A percentile compares a stretch with the other conserved stretches of the same genome.
Conservation (phyloP, 37 sponge, comb jelly and placozoan species). For the Axinella damicornis region DNA sequence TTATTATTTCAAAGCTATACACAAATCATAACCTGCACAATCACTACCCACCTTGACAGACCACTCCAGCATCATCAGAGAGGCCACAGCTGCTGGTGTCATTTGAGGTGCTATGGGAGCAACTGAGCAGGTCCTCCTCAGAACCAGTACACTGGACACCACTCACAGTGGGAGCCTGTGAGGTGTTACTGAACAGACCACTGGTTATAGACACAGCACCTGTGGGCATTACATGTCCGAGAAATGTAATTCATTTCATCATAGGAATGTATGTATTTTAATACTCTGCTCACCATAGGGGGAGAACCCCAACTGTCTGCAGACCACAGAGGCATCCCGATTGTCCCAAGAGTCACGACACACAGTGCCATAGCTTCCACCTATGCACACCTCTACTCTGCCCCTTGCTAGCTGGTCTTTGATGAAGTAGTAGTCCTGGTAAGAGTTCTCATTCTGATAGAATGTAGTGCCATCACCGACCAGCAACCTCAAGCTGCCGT, state of each 20-base stretch:
- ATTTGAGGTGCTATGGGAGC: background rate
- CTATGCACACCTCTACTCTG: slow-evolving; percentile 40
- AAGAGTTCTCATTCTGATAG: background rate
- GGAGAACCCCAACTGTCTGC: slow-evolving; percentile 38
- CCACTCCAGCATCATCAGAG: slow-evolving; percentile 39
- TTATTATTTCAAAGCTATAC: no score
- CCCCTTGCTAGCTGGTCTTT: slow-evolving; percentile 15
- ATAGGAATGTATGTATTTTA: no score
- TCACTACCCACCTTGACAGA: slow-evolving; percentile 34
- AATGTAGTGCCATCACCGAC: slow-evolving; percentile 39
- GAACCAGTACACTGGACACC: slow-evolving; percentile 25
- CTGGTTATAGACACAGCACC: background rate
- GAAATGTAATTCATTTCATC: no score
- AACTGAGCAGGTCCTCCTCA: background rate
- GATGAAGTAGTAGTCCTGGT: slow-evolving; percentile 18
- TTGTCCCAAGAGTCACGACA: slow-evolving; percentile 22
- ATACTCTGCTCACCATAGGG: slow-evolving; percentile 16
- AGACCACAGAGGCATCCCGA: slow-evolving; percentile 25
- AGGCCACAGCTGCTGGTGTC: slow-evolving; percentile 2
- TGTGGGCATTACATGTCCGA: no score
- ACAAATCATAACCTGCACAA: no score
- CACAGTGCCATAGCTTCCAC: slow-evolving; percentile 23
- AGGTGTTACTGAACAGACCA: background rate
- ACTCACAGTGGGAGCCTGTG: background rate
- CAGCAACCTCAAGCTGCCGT: slow-evolving; percentile 50